These are phyloP conservation scores for Neodiprion pinetum DNA, from an alignment of 1,140 invertebrate genomes.

Conservation along the genomic window DNA sequence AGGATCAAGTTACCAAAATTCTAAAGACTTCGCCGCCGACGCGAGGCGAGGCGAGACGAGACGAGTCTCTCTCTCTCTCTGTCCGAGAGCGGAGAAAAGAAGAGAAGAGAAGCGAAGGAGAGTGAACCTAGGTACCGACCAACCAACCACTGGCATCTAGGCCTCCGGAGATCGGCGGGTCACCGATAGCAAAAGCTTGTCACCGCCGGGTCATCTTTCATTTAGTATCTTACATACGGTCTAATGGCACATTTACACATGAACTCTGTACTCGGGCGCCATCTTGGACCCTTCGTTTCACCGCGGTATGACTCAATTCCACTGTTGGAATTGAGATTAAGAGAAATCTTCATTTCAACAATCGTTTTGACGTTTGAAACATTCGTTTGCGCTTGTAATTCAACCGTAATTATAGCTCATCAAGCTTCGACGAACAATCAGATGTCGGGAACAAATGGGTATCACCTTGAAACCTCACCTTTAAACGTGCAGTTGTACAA, in stretches of 20 bases:
- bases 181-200: constrained; percentile 2
- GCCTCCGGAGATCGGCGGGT: not conserved
- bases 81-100: not conserved
- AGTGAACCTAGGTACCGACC: constrained; percentile 3
- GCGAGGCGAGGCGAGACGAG: not conserved
- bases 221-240: not conserved
- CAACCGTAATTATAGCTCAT: too few species aligned
- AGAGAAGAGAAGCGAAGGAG: constrained; percentile 11
- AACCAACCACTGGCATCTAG: too few species aligned
- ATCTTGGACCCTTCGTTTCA: not conserved
- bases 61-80: constrained; percentile 16
- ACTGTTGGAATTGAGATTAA: too few species aligned
- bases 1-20: constrained; percentile 41
- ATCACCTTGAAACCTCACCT: too few species aligned
- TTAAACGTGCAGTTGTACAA: too few species aligned
- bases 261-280: not conserved
- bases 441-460: too few species aligned
- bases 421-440: too few species aligned
- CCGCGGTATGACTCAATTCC: not conserved
- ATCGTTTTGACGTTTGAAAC: too few species aligned
- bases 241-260: constrained; percentile 2
- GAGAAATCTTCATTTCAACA: too few species aligned
- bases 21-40: constrained; percentile 37
- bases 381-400: too few species aligned
- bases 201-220: constrained; percentile 4